Percentiles rank a stretch among this genome's conserved stretches.
Evolutionary conservation across 2,113 vertebrate species (phyloP).

Genomic region (Gymnorhina tibicen): DNA sequence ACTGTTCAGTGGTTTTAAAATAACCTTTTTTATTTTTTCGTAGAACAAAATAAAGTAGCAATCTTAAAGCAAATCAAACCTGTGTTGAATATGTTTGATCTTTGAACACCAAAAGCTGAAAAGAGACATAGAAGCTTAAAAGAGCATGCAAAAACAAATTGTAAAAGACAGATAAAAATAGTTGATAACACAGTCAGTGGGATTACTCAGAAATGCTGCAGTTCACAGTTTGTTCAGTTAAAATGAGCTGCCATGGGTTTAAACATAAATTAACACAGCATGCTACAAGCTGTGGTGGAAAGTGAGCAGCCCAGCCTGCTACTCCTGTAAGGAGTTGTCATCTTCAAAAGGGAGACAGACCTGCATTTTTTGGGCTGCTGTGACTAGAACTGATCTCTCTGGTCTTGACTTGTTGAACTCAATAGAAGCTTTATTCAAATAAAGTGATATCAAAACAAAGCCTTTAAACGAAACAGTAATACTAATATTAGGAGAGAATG

Average conservation of each 20-base stretch:
- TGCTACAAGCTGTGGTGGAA: neutral
- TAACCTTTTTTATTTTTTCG: neutral
- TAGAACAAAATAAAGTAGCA: neutral
- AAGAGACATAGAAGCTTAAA: neutral
- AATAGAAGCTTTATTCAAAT: neutral
- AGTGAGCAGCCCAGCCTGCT: neutral
- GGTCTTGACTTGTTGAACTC: neutral
- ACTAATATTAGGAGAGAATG: neutral
- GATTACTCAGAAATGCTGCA: neutral
- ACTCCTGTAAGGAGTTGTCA: neutral
- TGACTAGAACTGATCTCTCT: neutral
- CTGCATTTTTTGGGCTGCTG: neutral
- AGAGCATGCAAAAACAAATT: neutral
- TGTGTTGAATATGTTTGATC: neutral
- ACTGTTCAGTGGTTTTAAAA: constrained; percentile 8
- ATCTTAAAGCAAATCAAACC: neutral
- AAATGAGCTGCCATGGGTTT: neutral
- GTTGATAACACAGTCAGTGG: neutral
- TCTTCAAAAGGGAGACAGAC: neutral
- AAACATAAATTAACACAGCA: neutral
- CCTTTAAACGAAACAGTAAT: neutral
- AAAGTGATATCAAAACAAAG: neutral
- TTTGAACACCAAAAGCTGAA: neutral
- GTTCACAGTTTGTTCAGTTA: neutral
- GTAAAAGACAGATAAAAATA: neutral